Conservation (phyloP, 2,888 invertebrate species). For the Lissocephala sabroskyi region DNA sequence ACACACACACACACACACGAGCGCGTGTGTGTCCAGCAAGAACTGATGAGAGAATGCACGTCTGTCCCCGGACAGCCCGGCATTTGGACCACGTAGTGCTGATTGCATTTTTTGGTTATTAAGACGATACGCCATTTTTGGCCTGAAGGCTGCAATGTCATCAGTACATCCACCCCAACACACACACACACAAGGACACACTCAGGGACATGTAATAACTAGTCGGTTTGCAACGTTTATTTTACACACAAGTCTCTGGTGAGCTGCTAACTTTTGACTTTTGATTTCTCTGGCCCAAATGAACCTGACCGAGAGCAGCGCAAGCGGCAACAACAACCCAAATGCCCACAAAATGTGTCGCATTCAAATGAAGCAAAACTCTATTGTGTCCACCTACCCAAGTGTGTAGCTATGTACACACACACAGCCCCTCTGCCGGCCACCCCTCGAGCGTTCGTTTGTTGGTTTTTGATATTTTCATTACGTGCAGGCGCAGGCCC, state of each 20-base stretch:
- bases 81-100: slow-evolving; percentile 27
- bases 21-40: background rate
- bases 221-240: slow-evolving; percentile 40
- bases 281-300: slow-evolving; percentile 58
- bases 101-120: slow-evolving; percentile 61
- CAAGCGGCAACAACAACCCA: slow-evolving; percentile 11
- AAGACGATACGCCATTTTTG: slow-evolving; percentile 43
- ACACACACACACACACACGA: background rate
- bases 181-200: background rate
- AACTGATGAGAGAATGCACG: background rate
- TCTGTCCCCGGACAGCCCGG: too few species aligned
- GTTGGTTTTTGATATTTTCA: slow-evolving; percentile 62
- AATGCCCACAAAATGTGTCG: slow-evolving; percentile 25
- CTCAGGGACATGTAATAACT: slow-evolving; percentile 39
- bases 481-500: slow-evolving; percentile 55
- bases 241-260: slow-evolving; percentile 35
- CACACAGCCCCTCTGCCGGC: too few species aligned
- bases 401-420: background rate
- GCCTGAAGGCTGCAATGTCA: slow-evolving; percentile 27
- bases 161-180: slow-evolving; percentile 12
- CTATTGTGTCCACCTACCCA: slow-evolving; percentile 21
- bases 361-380: slow-evolving; percentile 50
- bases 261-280: slow-evolving; percentile 50
- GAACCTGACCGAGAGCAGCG: slow-evolving; percentile 38
- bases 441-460: slow-evolving; percentile 55